phyloP scores from a whole-genome alignment of 2,888 invertebrate species.

The Spilarctia lutea region DNA sequence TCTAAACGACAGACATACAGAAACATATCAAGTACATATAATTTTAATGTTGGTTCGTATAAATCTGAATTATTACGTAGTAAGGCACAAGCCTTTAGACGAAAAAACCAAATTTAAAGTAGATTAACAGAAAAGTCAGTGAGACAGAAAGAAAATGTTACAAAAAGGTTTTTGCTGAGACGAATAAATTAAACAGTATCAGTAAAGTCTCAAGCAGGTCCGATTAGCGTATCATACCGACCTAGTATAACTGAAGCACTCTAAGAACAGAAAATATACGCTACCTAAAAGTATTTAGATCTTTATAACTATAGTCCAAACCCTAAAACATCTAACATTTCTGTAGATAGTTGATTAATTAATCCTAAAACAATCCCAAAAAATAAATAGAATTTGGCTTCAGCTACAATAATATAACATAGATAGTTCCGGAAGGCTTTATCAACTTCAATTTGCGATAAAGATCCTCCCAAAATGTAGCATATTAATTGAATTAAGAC shows the following conservation, averaged over 20 bases:
- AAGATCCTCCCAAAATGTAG: constrained; percentile 31
- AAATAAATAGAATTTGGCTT: not conserved
- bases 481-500: constrained; percentile 49
- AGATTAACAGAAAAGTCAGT: not conserved
- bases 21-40: not conserved
- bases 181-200: not conserved
- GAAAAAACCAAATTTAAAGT: too few species aligned
- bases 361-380: not conserved
- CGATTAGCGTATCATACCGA: not conserved
- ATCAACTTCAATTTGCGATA: constrained; percentile 34
- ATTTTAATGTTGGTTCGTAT: not conserved
- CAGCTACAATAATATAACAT: constrained; percentile 5
- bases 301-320: too few species aligned
- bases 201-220: not conserved
- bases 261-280: not conserved
- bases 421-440: constrained; percentile 26
- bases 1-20: not conserved
- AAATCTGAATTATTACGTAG: not conserved
- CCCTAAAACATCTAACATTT: not conserved
- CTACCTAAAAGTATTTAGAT: not conserved
- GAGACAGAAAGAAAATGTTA: not conserved
- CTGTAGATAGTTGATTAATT: not conserved
- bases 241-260: not conserved
- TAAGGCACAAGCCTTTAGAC: too few species aligned
- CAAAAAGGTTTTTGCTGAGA: not conserved